Evolutionary conservation across 2,113 vertebrate genomes (phyloP).

Genomic region (Colossoma macropomum): DNA sequence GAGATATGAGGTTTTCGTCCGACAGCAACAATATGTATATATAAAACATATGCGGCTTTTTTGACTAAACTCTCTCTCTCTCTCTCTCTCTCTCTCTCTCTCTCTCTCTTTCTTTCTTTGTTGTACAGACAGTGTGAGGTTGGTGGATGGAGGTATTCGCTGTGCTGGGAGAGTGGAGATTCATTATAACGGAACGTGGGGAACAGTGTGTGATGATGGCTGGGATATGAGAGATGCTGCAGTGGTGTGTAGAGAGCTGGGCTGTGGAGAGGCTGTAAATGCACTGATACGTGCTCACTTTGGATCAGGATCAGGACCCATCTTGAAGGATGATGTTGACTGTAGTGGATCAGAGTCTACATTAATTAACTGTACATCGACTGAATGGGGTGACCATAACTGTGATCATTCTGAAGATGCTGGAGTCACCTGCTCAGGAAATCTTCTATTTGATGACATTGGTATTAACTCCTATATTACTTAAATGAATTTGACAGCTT

Average conservation of each 20-base stretch:
- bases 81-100: too few relatives aligned
- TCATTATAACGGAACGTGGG: constrained; percentile 7
- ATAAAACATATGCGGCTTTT: too few relatives aligned
- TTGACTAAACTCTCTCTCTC: too few relatives aligned
- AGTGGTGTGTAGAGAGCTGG: constrained; percentile 4
- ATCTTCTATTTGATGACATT: too few relatives aligned
- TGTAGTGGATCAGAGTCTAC: neutral
- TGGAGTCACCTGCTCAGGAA: too few relatives aligned
- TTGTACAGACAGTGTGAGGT: neutral
- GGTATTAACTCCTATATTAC: too few relatives aligned
- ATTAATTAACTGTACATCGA: neutral
- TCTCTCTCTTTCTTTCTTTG: neutral
- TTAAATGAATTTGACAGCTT: too few relatives aligned
- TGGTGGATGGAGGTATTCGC: neutral
- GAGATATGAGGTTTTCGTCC: too few relatives aligned
- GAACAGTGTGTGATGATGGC: constrained; percentile 27
- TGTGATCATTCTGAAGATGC: neutral
- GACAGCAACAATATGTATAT: too few relatives aligned
- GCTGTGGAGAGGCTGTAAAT: neutral
- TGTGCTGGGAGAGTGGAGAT: constrained; percentile 43
- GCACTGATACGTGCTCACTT: neutral
- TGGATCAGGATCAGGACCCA: neutral
- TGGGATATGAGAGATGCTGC: neutral
- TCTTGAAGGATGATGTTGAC: neutral
- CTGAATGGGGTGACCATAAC: neutral